A percentile compares a stretch with the other conserved stretches of the same genome.
phyloP scores from a whole-genome alignment of 2,888 invertebrate genomes.

The Ophion ventricosus region DNA sequence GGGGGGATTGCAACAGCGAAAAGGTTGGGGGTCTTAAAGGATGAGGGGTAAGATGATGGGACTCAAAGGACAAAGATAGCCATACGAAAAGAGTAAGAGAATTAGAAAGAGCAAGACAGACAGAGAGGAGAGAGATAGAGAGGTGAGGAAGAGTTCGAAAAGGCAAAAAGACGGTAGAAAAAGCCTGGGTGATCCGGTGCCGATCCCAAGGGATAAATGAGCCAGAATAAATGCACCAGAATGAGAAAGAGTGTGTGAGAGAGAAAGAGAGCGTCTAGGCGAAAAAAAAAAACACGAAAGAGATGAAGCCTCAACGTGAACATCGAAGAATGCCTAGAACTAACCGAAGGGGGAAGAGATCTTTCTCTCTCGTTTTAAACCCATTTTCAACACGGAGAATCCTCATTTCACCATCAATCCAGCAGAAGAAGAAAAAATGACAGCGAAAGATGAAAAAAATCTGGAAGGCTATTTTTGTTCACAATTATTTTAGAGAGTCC shows the following conservation, averaged over 20 bases:
- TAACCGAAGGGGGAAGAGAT: constrained; percentile 30
- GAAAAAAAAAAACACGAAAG: constrained; percentile 8
- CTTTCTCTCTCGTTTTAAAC: constrained; percentile 31
- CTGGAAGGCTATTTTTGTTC: no score
- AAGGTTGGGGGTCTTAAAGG: constrained; percentile 14
- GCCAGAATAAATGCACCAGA: constrained; percentile 73
- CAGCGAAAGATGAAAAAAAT: no score
- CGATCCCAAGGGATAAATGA: constrained; percentile 75
- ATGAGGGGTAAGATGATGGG: constrained; percentile 1
- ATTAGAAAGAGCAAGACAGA: constrained; percentile 50
- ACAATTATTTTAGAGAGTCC: no score
- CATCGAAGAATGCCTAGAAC: constrained; percentile 64
- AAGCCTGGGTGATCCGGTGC: constrained; percentile 62
- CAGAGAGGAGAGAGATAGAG: constrained; percentile 5
- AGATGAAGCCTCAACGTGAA: constrained; percentile 52
- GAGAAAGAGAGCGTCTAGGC: not conserved
- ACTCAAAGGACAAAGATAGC: constrained; percentile 24
- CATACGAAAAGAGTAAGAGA: constrained; percentile 22
- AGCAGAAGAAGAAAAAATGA: no score
- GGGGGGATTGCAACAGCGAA: not conserved
- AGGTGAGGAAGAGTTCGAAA: constrained; percentile 52
- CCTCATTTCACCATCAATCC: constrained; percentile 14
- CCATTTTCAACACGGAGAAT: constrained; percentile 40
- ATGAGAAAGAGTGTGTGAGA: not conserved
- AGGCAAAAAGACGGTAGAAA: constrained; percentile 67